Evolutionary conservation across 2,797 vertebrate genomes (phyloP).

Genomic region (Centroberyx gerrardi): DNA sequence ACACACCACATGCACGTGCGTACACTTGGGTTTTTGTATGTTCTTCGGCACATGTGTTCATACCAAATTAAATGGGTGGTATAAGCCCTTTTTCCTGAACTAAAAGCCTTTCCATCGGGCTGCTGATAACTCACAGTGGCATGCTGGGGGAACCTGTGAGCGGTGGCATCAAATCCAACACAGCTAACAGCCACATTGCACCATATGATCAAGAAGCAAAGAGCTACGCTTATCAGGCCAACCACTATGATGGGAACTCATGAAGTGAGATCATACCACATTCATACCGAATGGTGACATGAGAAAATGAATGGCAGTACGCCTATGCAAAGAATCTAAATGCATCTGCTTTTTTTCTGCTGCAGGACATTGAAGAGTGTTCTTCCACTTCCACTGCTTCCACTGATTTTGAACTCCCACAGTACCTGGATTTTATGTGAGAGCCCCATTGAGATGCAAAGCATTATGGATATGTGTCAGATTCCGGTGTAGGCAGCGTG

Average conservation of each 20-base stretch:
- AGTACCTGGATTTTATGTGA: neutral
- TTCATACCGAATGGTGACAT: slow-evolving; percentile 1
- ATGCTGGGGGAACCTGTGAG: neutral
- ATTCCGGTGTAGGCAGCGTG: slow-evolving; percentile 18
- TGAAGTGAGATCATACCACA: slow-evolving; percentile 1
- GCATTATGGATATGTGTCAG: slow-evolving; percentile 16
- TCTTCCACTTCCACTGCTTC: neutral
- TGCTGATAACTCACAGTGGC: slow-evolving; percentile 10
- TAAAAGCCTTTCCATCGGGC: slow-evolving; percentile 5
- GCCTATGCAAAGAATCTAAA: slow-evolving; percentile 5
- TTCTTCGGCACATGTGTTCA: slow-evolving; percentile 39
- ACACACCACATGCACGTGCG: neutral
- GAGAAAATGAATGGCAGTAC: neutral
- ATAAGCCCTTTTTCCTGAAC: no score
- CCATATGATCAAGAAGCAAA: slow-evolving; percentile 6
- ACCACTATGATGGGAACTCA: neutral
- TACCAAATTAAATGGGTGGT: slow-evolving; percentile 40
- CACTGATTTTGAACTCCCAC: neutral
- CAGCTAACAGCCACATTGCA: slow-evolving; percentile 18
- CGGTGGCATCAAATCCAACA: slow-evolving; percentile 17
- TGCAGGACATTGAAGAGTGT: neutral
- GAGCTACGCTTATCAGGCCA: neutral
- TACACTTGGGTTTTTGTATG: neutral
- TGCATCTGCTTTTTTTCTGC: neutral
- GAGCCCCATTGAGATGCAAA: neutral